Base-by-base conservation (phyloP, 2,888 invertebrate species). In the Temnothorax ravouxi region DNA sequence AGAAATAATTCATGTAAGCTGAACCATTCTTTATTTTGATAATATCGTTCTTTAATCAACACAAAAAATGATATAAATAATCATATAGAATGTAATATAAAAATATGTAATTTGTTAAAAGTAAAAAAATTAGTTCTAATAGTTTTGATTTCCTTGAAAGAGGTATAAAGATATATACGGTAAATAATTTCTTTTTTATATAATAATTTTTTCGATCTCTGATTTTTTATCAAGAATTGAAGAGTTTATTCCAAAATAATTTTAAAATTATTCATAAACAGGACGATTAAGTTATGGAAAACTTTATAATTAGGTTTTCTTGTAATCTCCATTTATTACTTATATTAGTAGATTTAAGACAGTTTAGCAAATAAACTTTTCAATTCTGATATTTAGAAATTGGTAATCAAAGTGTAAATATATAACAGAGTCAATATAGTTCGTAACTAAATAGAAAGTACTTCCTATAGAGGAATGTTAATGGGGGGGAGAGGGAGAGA, bases 1-100 rank as follows among this genome's bases (percentile, higher is more conserved):
- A 52, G 52, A 3, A 69, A 69, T 56, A 56, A 77, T n/a, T 41
- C n/a, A 50, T 56, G n/a, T 13, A 38, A 50, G 5, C 18, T 71
- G 38, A 47, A 25, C 2, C 9, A 38, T 71, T 71, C 1, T 64
- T 13, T 25, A 72, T 38, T 71, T 79, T 59, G 18, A 56, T 47
- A n/a, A 29, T 9, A 13, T 3, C 4, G 1, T 41, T 5, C 29
- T 67, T 25, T 44, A 3, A 61, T 3, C 8, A 34, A 25, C 18
- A 15, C 25, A 44, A 8, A 50, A 47, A 62, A 75, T 72, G 21
- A 41, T 25, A 59, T 18, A 59, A 25, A 54, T 11, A 13, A 34
- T 38, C 1, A 15, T 9, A 59, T 8, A 50, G 6, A 50, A 47
- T 47, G 9, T 21, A 25, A 54, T 72, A 4, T 41, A 56, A 11